These are phyloP conservation scores for Centropus bengalensis DNA, from an alignment of 2,113 vertebrate genomes.

Conservation along the genomic window DNA sequence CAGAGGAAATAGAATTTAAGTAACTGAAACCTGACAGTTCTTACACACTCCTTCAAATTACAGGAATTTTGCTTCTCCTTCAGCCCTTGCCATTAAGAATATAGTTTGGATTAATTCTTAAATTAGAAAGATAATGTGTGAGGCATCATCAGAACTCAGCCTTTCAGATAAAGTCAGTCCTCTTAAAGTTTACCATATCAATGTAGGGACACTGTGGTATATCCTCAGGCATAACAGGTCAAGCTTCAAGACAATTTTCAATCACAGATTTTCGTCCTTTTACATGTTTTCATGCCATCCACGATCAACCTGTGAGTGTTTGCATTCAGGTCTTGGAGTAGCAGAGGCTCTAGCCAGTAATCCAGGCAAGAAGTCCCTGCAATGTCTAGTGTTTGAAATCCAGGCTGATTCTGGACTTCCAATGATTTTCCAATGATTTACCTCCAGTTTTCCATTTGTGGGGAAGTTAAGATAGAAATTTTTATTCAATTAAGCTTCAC, in stretches of 20 bases:
- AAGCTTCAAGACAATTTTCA: not conserved
- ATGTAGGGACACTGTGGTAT: not conserved
- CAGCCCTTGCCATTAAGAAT: not conserved
- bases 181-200: not conserved
- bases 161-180: not conserved
- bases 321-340: not conserved
- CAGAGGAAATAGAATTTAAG: not conserved
- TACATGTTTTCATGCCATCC: conserved; percentile 12
- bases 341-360: not conserved
- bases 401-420: not conserved
- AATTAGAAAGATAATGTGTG: not conserved
- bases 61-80: conserved; percentile 8
- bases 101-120: not conserved
- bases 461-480: conserved; percentile 45
- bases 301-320: conserved; percentile 4
- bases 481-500: conserved; percentile 51
- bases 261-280: not conserved
- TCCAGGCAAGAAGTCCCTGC: not conserved
- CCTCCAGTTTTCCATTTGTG: conserved; percentile 15
- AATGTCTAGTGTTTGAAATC: not conserved
- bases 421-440: not conserved
- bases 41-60: not conserved
- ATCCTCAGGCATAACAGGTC: not conserved
- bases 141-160: not conserved
- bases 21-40: not conserved